Conservation (phyloP, 2,888 invertebrate genomes). For the Polietes domitor region DNA sequence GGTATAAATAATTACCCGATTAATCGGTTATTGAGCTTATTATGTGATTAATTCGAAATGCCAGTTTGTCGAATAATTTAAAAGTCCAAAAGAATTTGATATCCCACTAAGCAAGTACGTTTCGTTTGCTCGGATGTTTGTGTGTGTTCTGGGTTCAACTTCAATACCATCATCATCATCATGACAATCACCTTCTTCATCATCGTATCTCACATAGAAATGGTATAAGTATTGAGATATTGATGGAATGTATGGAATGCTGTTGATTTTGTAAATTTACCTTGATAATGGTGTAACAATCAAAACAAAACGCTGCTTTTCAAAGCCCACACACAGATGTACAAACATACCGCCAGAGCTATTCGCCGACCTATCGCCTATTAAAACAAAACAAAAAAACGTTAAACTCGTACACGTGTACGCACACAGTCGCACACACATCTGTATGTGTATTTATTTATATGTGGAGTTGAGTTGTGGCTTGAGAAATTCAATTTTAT, state of each 20-base stretch:
- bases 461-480: background rate
- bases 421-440: background rate
- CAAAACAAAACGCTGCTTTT: slow-evolving; percentile 15
- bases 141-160: too few relatives aligned
- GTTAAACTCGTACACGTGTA: slow-evolving; percentile 24
- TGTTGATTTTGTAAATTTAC: slow-evolving; percentile 67
- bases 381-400: too few relatives aligned
- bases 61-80: too few relatives aligned
- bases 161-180: background rate
- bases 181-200: background rate
- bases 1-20: too few relatives aligned
- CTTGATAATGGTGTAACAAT: slow-evolving; percentile 61
- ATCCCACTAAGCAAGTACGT: too few relatives aligned
- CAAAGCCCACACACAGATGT: slow-evolving; percentile 31
- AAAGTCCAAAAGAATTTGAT: too few relatives aligned
- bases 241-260: slow-evolving; percentile 69
- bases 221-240: slow-evolving; percentile 43
- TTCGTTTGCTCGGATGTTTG: too few relatives aligned
- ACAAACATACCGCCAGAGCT: background rate
- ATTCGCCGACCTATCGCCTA: background rate
- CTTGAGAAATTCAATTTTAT: background rate
- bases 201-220: background rate
- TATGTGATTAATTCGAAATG: too few relatives aligned
- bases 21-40: too few relatives aligned
- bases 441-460: background rate